Evolutionary conservation across 2,113 vertebrate species (phyloP), one percentile per base, ranked within the genome.

Genomic region (Melospiza georgiana): DNA sequence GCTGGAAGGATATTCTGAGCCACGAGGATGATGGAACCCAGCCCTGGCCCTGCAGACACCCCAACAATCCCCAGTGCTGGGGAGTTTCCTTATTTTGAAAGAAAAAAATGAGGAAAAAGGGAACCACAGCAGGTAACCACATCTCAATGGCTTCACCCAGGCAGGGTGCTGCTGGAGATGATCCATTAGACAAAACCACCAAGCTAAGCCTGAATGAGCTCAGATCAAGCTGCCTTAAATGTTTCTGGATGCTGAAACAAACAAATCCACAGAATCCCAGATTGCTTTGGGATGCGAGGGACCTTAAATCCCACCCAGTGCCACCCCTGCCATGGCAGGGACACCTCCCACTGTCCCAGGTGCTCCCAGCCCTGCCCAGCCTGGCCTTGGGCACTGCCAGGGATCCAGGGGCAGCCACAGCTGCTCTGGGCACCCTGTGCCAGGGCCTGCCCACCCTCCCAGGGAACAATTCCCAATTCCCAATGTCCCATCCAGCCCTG

Each of bases 301-400:
- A n/a, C 8, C 2, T 54, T 1, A 30, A 12, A 21, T 0, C 0
- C 0, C 52, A 44, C 3, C 52, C 12, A 0, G 0, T 59, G 0
- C 33, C 61, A 33, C 37, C 12, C 52, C 54, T 16, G 37, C 69
- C 44, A 23, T n/a, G 59, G 68, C 68, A 67, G 44, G 27, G 76
- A 66, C 59, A 15, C 43, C 58, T 80, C 0, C 43, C 86, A 51
- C 43, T 12, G 6, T 18, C 59, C 68, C 76, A 73, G 67, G 35
- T 41, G 17, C 58, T 80, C 85, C 75, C 0, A 25, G 73, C 55
- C 84, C 84, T 31, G 33, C 21, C 84, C 75, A 81, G 0, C 37
- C 77, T 74, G 68, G 52, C 86, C 59, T 74, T 11, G 68, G 52
- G 1, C 76, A 59, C 76, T 73, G 14, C 76, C 86, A 89, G 68